Conservation (phyloP, 2,888 invertebrate genomes). For the Nipponacmea schrenckii region DNA sequence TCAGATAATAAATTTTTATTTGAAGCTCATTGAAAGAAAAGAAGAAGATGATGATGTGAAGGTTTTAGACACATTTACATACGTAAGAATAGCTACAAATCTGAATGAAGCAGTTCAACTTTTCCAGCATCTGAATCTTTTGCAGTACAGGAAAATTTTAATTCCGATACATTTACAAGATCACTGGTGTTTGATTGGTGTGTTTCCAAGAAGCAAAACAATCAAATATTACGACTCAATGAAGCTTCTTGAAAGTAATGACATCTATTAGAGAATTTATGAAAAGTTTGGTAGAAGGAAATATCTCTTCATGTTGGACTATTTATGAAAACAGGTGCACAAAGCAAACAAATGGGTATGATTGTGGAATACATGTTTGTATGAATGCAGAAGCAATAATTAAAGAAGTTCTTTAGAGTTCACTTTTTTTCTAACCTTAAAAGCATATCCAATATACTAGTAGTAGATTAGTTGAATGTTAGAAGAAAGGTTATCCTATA, state of each 20-base stretch:
- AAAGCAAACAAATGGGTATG: not conserved
- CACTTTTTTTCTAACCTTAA: no score
- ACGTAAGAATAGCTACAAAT: not conserved
- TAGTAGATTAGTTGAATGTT: no score
- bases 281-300: not conserved
- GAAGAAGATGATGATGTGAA: not conserved
- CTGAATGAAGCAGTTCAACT: not conserved
- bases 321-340: not conserved
- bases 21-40: not conserved
- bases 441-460: no score
- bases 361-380: not conserved
- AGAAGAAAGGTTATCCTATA: no score
- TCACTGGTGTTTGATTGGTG: not conserved
- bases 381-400: not conserved
- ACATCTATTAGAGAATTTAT: not conserved
- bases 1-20: not conserved
- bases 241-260: not conserved
- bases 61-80: not conserved
- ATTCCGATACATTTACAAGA: not conserved
- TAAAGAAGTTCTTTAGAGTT: not conserved
- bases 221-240: not conserved
- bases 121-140: not conserved
- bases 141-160: not conserved
- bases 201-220: not conserved
- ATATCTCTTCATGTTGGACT: not conserved